These are phyloP conservation scores for Daphoenositta chrysoptera DNA, from an alignment of 2,113 vertebrate species.

Conservation along the genomic window DNA sequence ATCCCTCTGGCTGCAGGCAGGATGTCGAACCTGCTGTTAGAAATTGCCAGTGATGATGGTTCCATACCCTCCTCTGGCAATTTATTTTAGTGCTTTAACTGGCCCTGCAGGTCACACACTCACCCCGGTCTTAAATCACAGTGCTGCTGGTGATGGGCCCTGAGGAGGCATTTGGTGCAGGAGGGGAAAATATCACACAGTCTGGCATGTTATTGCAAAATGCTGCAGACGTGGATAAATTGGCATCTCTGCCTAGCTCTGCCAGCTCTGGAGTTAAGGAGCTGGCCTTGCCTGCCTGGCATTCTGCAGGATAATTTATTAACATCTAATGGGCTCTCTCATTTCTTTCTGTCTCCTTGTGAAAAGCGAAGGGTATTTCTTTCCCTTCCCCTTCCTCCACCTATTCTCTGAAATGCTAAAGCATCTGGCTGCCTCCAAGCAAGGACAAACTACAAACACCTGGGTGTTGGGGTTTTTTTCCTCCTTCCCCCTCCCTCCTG, in stretches of 20 bases:
- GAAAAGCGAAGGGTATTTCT: not conserved
- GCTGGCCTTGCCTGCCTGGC: not conserved
- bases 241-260: not conserved
- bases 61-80: not conserved
- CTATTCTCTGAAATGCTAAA: not conserved
- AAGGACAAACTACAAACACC: slow-evolving; percentile 30
- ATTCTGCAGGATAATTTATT: slow-evolving; percentile 13
- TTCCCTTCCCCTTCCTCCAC: not conserved
- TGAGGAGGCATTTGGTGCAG: not conserved
- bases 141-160: not conserved
- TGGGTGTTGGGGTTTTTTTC: not conserved
- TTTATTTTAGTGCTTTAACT: slow-evolving; percentile 19
- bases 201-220: not conserved
- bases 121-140: not conserved
- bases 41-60: not conserved
- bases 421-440: slow-evolving; percentile 39
- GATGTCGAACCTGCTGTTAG: not conserved
- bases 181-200: not conserved
- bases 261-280: not conserved
- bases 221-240: not conserved
- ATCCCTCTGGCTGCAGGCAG: not conserved
- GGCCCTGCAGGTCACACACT: not conserved
- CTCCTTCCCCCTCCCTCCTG: not conserved
- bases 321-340: slow-evolving; percentile 9
- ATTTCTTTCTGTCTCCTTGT: slow-evolving; percentile 7